phyloP scores from a whole-genome alignment of 2,113 vertebrate species.

The Ammodytes dubius region DNA sequence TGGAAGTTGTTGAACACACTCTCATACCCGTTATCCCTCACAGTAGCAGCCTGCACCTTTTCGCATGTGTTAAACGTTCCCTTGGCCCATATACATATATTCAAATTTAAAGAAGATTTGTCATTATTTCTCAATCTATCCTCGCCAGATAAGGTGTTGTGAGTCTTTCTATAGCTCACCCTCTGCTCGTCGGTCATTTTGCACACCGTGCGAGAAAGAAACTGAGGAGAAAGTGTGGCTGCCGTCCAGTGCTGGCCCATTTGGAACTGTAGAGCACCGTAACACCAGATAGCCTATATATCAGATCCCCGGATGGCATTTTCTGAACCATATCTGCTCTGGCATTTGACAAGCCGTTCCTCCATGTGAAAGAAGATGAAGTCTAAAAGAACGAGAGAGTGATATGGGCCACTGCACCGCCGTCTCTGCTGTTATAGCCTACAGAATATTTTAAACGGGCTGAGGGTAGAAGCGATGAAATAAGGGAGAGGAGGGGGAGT shows the following conservation, averaged over 20 bases:
- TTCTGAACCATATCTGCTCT: background rate
- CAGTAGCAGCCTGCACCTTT: background rate
- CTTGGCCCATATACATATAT: background rate
- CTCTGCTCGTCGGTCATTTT: background rate
- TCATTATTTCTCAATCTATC: background rate
- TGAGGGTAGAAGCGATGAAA: background rate
- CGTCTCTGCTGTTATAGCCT: background rate
- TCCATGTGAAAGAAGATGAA: background rate
- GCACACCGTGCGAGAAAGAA: background rate
- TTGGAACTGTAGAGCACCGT: background rate
- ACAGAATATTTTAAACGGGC: background rate
- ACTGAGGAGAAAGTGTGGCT: background rate
- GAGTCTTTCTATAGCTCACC: background rate
- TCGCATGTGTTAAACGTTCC: background rate
- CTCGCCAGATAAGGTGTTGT: background rate
- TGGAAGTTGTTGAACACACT: constrained; percentile 48
- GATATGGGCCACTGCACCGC: background rate
- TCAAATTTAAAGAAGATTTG: too few species aligned
- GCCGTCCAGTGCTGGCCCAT: constrained; percentile 4
- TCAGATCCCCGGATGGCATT: background rate
- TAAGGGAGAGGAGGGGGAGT: background rate
- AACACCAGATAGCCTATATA: background rate
- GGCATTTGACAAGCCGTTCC: background rate
- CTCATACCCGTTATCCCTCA: background rate
- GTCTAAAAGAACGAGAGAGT: background rate